Evolutionary conservation across 1,140 invertebrate species (phyloP), one percentile per base, ranked within the genome.

Genomic region (Neomicropteryx cornuta): DNA sequence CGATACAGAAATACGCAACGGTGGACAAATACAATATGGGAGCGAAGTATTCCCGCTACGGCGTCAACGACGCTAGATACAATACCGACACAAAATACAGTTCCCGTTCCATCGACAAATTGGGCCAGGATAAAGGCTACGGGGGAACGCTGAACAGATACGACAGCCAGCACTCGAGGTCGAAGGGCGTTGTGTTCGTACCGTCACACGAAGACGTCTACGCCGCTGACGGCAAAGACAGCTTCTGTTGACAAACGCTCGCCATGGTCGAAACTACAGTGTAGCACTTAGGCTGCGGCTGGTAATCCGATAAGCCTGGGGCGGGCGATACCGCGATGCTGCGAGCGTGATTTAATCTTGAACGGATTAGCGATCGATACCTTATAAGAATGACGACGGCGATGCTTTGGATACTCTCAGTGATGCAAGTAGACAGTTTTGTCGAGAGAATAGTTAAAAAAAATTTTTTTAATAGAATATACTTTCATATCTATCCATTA

Each of bases 231-330:
- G 70, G 76, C 34, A 80, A 80, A 58, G 77, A 80, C 53, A 75
- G 72, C 53, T 75, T 80, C 60, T 80, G 77, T 80, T 81, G 78
- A 81, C 77, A 75, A 66, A 69, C 70, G 56, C 71, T 68, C 53
- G 73, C 72, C 47, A 58, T 68, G 43, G 60, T 77, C 54, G 76
- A 79, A 62, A 79, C 77, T 37, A 76, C 72, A 32, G 74, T 78
- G 30, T 66, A 62, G 49, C 47, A 34, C 33, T 19, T 14, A 8
- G 14, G 10, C 24, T 30, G 13, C 23, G n/a, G n/a, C n/a, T n/a
- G n/a, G n/a, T n/a, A n/a, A n/a, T n/a, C n/a, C n/a, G n/a, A n/a
- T n/a, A n/a, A n/a, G n/a, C n/a, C n/a, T n/a, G n/a, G n/a, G n/a
- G n/a, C n/a, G n/a, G n/a, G n/a, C n/a, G n/a, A n/a, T n/a, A n/a